Base-by-base conservation (phyloP, 2,888 invertebrate species). In the Brenthis hecate region DNA sequence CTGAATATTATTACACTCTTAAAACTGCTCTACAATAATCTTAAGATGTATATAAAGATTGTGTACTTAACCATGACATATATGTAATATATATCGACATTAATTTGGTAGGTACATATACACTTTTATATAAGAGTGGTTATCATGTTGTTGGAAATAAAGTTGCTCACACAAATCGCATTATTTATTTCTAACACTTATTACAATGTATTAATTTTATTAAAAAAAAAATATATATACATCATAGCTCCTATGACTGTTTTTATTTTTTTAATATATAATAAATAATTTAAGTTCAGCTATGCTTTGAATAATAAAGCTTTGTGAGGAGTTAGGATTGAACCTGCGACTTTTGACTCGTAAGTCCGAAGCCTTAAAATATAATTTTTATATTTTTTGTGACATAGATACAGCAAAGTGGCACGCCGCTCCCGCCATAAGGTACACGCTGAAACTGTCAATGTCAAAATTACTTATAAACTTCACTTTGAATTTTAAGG, bases 101-200 rank as follows among this genome's bases (percentile, higher is more conserved):
- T 47, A 47, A 57, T 36, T 57, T 57, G 32, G 32, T 32, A 8
- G 32, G 36, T 36, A 36, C 11, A 56, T 36, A 77, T 80, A 74
- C 55, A 63, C 73, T 74, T 77, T 73, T 79, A 73, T 66, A 58
- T 53, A 80, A 83, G 58, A 60, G 23, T 48, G 84, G 82, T 86
- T 86, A 84, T 80, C 75, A 78, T 79, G 78, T 86, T 89, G 88
- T 88, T 88, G 80, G 79, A 84, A 88, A 88, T 87, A 86, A 88
- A 86, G 43, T 56, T 67, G 66, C 68, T 70, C 55, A 58, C 56
- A 14, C 23, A 43, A 54, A 51, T 54, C 19, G 6, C 55, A 13
- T 54, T 19, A 50, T 56, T 60, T 72, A 62, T 66, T 71, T 72
- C 8, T 53, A 62, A 60, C 19, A 48, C 50, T 36, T 36, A 36